Base-by-base conservation (phyloP, 2,797 vertebrate species). In the Cyprinodon diabolis region DNA sequence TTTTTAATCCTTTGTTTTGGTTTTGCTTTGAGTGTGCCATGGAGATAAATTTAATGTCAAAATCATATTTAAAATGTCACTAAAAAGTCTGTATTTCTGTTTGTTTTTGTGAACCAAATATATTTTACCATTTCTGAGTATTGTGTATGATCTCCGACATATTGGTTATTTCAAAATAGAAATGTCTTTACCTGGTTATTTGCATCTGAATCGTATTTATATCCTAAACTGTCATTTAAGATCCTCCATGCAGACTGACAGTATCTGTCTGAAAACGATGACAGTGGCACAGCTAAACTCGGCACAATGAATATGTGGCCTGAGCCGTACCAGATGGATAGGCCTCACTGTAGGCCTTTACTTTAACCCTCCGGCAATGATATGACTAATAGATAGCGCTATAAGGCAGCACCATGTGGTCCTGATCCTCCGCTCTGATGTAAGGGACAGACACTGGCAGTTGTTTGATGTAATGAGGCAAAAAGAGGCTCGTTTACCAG, bases 361-460 rank as follows among this genome's bases (percentile, higher is more conserved):
- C 17, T 54, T 87, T 86, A 86, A 87, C 79, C 93, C 90, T 67
- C 87, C 88, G 91, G 92, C 92, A 72, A 90, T 79, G 76, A 80
- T 86, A 93, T 94, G 88, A 94, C 90, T 94, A 92, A 94, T 92
- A 82, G 83, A 94, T 90, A 76, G 80, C 71, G 35, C 86, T 87
- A 83, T 85, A 82, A 90, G 86, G 83, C 86, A 77, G 79, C 74
- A 80, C 81, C 90, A 88, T 87, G 90, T 90, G 83, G 70, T 87
- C 70, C 76, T 71, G 81, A 65, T 80, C 13, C 37, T 70, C 66
- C 25, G 15, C 48, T 67, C 69, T 82, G 74, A 75, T 78, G 80
- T 30, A 69, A 71, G 60, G 19, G 45, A 72, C 40, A 69, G 76
- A 80, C 63, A 67, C 48, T 69, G 6, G 71, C 67, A 83, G 67